Evolutionary conservation across 2,113 vertebrate genomes (phyloP).

Genomic region (Vicugna pacos): DNA sequence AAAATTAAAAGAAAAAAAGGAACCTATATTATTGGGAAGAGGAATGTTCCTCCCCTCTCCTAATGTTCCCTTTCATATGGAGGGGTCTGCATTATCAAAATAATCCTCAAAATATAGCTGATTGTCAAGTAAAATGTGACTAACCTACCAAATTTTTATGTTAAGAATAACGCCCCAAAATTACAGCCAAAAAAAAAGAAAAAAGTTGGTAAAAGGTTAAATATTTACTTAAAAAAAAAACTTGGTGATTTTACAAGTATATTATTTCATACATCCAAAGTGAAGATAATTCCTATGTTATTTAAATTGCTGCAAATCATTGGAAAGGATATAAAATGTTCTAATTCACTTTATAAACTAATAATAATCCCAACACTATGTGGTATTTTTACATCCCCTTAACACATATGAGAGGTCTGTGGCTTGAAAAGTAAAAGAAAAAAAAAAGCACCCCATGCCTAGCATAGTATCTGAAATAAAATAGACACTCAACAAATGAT

Average conservation of each 20-base stretch:
- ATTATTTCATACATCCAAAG: neutral
- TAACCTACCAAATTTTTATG: neutral
- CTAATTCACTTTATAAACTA: neutral
- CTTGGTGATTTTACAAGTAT: neutral
- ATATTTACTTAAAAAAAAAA: neutral
- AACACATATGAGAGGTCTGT: neutral
- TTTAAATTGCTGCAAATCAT: conserved; percentile 3
- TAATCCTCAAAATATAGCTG: neutral
- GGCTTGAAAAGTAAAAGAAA: neutral
- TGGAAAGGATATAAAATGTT: conserved; percentile 20
- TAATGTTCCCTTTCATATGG: neutral
- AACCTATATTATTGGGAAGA: neutral
- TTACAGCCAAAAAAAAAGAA: neutral
- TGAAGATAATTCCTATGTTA: neutral
- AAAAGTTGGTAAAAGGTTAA: neutral
- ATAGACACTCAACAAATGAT: neutral
- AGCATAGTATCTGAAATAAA: neutral
- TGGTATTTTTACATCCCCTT: neutral
- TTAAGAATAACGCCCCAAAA: neutral
- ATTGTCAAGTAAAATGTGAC: neutral
- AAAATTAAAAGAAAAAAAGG: neutral
- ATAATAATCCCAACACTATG: neutral
- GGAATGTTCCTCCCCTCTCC: neutral
- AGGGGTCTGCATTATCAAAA: neutral
- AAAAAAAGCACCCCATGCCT: neutral